These are phyloP conservation scores for Scylla paramamosain DNA, from an alignment of 1,140 invertebrate genomes.

Conservation along the genomic window DNA sequence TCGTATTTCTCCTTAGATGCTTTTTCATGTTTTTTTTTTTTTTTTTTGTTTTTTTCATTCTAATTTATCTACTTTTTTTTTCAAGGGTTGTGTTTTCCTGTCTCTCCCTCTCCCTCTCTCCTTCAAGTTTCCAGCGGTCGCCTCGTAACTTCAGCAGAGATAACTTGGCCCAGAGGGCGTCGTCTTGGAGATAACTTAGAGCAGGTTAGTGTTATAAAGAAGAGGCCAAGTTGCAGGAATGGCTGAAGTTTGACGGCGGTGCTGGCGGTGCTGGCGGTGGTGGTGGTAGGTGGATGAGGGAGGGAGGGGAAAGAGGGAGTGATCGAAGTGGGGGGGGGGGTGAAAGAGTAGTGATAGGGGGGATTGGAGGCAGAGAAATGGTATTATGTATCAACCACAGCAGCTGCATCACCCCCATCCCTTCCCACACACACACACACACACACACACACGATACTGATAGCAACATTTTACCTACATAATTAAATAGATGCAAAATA, in stretches of 20 bases:
- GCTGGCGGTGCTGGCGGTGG: not conserved
- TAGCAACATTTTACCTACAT: no score
- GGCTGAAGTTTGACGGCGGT: not conserved
- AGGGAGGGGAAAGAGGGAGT: not conserved
- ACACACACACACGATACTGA: not conserved
- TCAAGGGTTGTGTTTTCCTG: not conserved
- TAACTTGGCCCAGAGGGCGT: not conserved
- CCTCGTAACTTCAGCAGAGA: not conserved
- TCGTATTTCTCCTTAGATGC: no score
- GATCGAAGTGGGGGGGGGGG: not conserved
- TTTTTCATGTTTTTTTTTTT: not conserved
- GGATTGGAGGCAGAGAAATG: not conserved
- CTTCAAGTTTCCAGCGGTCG: not conserved
- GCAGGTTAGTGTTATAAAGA: not conserved
- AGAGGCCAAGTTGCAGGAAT: not conserved
- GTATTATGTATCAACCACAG: not conserved
- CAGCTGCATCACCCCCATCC: not conserved
- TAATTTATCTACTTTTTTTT: not conserved
- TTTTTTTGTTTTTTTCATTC: not conserved
- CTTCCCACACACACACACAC: not conserved
- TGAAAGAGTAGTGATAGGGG: not conserved
- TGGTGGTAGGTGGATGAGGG: not conserved
- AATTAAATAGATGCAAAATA: no score
- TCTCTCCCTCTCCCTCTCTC: slow-evolving; percentile 1
- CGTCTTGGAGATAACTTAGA: not conserved